A percentile compares a stretch with the other conserved stretches of the same genome.
Conservation (phyloP, 2,113 vertebrate species). For the Melanerpes aurifrons region DNA sequence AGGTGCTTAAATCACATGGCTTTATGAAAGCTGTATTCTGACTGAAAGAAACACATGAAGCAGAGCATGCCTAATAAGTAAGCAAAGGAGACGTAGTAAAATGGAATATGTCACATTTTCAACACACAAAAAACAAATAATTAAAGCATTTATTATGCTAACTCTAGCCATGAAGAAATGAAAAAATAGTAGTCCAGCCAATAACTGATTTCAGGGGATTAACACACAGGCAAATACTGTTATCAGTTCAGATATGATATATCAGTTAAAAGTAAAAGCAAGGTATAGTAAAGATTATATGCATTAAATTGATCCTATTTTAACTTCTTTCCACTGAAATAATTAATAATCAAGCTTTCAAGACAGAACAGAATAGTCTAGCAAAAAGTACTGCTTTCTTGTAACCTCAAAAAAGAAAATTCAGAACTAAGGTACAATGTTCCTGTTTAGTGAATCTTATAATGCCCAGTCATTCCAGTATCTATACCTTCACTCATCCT, state of each 20-base stretch:
- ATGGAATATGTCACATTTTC: background rate
- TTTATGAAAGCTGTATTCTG: background rate
- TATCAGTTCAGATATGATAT: background rate
- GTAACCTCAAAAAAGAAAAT: background rate
- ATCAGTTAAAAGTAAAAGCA: background rate
- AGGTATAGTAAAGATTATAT: background rate
- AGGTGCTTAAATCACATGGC: background rate
- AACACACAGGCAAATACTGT: background rate
- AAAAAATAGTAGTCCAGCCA: background rate
- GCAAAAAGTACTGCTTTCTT: background rate
- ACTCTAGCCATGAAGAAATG: background rate
- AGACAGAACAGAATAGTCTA: background rate
- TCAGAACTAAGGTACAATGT: background rate
- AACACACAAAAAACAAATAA: background rate
- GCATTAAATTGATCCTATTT: background rate
- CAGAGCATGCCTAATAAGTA: background rate
- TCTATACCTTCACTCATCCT: background rate
- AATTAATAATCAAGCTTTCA: background rate
- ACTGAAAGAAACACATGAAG: background rate
- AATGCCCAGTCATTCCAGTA: background rate
- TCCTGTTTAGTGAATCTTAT: background rate
- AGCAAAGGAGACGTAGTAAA: background rate
- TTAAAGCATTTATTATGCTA: background rate
- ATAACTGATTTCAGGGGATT: background rate
- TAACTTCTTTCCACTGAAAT: background rate